Percentiles rank a stretch among this genome's conserved stretches.
These are phyloP conservation scores for Heliconius nattereri DNA, from an alignment of 1,140 invertebrate species.

Conservation along the genomic window DNA sequence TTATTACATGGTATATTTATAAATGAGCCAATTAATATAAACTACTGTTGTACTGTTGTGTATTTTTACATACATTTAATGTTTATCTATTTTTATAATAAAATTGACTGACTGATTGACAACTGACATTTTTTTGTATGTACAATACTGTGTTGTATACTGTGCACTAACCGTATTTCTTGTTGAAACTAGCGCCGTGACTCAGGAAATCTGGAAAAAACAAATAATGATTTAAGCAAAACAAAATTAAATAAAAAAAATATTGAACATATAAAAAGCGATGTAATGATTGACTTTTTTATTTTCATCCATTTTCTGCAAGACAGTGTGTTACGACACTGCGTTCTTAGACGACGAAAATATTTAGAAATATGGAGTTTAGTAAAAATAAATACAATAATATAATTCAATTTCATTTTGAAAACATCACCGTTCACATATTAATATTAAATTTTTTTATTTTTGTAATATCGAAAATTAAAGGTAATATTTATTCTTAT, in stretches of 20 bases:
- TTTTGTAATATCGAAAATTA: too few relatives aligned
- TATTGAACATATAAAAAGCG: constrained; percentile 11
- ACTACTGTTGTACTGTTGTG: not conserved
- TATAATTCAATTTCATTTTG: too few relatives aligned
- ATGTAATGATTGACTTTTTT: not conserved
- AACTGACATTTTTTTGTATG: not conserved
- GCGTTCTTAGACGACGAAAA: too few relatives aligned
- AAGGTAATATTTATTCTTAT: not conserved
- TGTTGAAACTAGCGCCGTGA: constrained; percentile 78
- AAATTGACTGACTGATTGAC: not conserved
- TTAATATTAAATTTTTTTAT: too few relatives aligned
- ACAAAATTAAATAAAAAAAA: constrained; percentile 12
- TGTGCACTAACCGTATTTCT: constrained; percentile 77
- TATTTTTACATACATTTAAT: not conserved
- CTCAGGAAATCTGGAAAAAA: constrained; percentile 61
- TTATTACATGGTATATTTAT: too few relatives aligned
- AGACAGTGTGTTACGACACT: too few relatives aligned
- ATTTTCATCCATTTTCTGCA: too few relatives aligned
- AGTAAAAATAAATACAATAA: too few relatives aligned
- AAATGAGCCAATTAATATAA: too few relatives aligned
- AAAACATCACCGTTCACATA: too few relatives aligned
- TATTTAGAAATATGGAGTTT: too few relatives aligned
- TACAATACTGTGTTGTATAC: constrained; percentile 42
- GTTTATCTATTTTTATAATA: not conserved
- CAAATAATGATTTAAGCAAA: constrained; percentile 15